Evolutionary conservation across 2,113 vertebrate species (phyloP).

Genomic region (Gorilla gorilla): DNA sequence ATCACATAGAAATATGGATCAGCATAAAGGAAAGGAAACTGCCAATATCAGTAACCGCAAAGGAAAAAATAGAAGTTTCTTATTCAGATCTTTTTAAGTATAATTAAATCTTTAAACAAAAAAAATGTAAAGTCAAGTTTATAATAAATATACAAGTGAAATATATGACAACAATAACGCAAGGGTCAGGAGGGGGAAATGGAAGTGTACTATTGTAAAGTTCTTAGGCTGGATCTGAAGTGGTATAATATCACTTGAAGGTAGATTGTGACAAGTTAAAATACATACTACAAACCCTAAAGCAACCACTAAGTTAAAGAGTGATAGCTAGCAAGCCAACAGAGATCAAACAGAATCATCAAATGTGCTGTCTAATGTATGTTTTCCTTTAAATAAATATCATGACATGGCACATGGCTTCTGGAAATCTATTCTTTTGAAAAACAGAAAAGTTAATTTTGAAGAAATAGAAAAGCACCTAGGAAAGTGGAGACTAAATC

Average conservation of each 20-base stretch:
- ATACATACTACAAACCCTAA: neutral
- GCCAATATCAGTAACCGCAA: neutral
- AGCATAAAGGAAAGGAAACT: neutral
- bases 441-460: neutral
- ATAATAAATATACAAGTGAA: neutral
- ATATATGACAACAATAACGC: neutral
- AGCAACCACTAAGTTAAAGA: neutral
- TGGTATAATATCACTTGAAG: neutral
- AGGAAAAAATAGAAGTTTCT: neutral
- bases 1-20: neutral
- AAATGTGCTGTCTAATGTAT: neutral
- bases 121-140: neutral
- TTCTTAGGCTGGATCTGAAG: neutral
- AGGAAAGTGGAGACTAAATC: neutral
- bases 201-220: neutral
- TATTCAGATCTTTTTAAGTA: neutral
- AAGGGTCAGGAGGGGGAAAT: neutral
- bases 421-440: neutral
- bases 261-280: neutral
- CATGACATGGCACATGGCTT: neutral
- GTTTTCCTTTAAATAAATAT: constrained; percentile 13
- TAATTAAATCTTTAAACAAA: neutral
- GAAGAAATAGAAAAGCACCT: neutral
- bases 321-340: neutral
- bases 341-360: neutral